Evolutionary conservation across 2,113 vertebrate species (phyloP), one percentile per base, ranked within the genome.

Genomic region (Dromaius novaehollandiae): DNA sequence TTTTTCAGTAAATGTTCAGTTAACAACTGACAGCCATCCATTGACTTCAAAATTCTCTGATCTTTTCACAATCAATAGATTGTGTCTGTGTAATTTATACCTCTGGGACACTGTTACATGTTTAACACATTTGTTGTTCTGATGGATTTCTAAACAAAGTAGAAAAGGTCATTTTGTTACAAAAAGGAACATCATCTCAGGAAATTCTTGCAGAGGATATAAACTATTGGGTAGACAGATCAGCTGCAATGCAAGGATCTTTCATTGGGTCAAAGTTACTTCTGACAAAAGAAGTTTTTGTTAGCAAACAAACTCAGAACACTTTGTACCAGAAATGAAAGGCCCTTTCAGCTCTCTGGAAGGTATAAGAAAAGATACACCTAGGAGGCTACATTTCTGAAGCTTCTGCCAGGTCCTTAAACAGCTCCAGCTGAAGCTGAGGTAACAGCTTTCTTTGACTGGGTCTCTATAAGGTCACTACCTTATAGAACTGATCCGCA

Each of bases 1-100:
- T 89, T 95, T 94, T 89, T 82, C 69, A 80, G 26, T 75, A 95
- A 85, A 80, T 75, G 75, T 74, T 95, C 82, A 82, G 89, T 86
- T 86, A 89, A 79, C 76, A 84, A 60, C 51, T 95, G 90, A 87
- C 74, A 92, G 73, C 46, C 25, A 83, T 13, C 11, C 22, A 42
- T 38, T 48, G 85, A 75, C 61, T 91, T 81, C 36, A 86, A 92
- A 86, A n/a, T 42, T 40, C 64, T 56, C 32, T 46, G 48, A 91
- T 89, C 50, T 82, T 82, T 90, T 42, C 68, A 32, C 82, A 71
- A 55, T 61, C 81, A 64, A 81, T 82, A 71, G 51, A 65, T 30
- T 11, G 8, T 65, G 70, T 82, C 80, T 71, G 64, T 4, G 55
- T 63, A 84, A 94, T 20, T 87, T 85, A 65, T 22, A 77, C 66